Conservation (phyloP, 2,888 invertebrate species). For the Meiosimyza platycephala region DNA sequence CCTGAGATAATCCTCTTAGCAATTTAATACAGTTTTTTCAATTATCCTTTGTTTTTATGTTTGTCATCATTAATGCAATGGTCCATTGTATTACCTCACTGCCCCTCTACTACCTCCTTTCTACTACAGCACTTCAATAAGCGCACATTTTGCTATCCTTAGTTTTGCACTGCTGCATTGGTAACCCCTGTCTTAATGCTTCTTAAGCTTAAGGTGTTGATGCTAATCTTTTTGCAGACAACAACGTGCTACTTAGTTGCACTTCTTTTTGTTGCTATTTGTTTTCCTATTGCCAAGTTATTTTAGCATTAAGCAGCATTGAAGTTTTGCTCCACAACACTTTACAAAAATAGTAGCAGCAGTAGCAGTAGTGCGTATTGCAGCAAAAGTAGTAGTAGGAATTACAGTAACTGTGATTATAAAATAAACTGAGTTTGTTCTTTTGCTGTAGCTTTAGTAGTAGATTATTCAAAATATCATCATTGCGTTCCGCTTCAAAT, state of each 20-base stretch:
- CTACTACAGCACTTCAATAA: too few relatives aligned
- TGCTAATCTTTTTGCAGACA: conserved; percentile 23
- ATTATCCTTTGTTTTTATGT: conserved; percentile 14
- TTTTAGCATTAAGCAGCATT: not conserved
- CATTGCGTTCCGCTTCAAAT: too few relatives aligned
- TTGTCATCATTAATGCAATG: conserved; percentile 21
- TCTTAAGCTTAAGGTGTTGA: conserved; percentile 24
- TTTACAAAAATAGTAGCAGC: not conserved
- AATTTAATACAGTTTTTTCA: conserved; percentile 6
- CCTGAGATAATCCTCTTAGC: not conserved
- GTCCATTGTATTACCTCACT: conserved; percentile 33
- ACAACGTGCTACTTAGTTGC: conserved; percentile 18
- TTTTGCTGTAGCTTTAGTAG: too few relatives aligned
- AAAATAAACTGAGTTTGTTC: too few relatives aligned
- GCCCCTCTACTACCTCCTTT: conserved; percentile 34
- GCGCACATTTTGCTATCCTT: conserved; percentile 41
- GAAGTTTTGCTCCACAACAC: not conserved
- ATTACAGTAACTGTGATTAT: too few relatives aligned
- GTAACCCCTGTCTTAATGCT: conserved; percentile 43
- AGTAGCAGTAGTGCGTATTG: not conserved
- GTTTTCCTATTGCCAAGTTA: not conserved
- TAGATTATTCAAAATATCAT: too few relatives aligned
- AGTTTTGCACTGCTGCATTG: not conserved
- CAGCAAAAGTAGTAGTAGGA: too few relatives aligned
- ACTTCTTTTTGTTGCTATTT: conserved; percentile 12